Percentiles rank a stretch among this genome's conserved stretches.
Evolutionary conservation across 2,888 invertebrate genomes (phyloP).

Genomic region (Leptura quadrifasciata): DNA sequence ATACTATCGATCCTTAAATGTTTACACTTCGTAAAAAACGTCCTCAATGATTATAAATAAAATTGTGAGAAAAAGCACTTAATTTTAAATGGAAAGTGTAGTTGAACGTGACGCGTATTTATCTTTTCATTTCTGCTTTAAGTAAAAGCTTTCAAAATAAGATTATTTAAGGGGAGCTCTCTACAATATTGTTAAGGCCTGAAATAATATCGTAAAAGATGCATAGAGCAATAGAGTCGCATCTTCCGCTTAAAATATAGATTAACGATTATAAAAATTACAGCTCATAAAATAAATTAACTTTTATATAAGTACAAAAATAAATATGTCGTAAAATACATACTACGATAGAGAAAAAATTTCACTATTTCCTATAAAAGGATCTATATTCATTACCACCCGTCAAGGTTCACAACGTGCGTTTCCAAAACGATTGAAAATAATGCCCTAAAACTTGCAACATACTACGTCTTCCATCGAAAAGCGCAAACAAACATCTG

Average conservation of each 20-base stretch:
- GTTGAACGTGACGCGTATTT: slow-evolving; percentile 7
- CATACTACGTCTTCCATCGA: too few relatives aligned
- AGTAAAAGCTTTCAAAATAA: slow-evolving; percentile 7
- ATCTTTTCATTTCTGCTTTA: slow-evolving; percentile 3
- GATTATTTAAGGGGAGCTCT: neutral
- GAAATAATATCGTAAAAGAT: neutral
- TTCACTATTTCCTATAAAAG: too few relatives aligned
- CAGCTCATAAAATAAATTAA: too few relatives aligned
- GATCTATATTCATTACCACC: too few relatives aligned
- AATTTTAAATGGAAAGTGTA: slow-evolving; percentile 7
- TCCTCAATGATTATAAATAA: slow-evolving; percentile 7
- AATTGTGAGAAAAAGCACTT: slow-evolving; percentile 4
- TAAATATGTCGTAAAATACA: too few relatives aligned
- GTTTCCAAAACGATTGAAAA: too few relatives aligned
- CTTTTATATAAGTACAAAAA: too few relatives aligned
- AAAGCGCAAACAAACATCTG: too few relatives aligned
- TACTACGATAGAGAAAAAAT: too few relatives aligned
- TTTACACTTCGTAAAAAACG: slow-evolving; percentile 1
- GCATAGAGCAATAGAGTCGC: neutral
- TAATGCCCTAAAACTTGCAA: too few relatives aligned
- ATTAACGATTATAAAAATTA: too few relatives aligned
- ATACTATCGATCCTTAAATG: slow-evolving; percentile 7
- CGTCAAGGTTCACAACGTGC: too few relatives aligned
- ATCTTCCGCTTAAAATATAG: neutral
- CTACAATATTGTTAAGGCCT: neutral